Evolutionary conservation across 2,113 vertebrate species (phyloP).

Genomic region (Potamarius usumacintae): DNA sequence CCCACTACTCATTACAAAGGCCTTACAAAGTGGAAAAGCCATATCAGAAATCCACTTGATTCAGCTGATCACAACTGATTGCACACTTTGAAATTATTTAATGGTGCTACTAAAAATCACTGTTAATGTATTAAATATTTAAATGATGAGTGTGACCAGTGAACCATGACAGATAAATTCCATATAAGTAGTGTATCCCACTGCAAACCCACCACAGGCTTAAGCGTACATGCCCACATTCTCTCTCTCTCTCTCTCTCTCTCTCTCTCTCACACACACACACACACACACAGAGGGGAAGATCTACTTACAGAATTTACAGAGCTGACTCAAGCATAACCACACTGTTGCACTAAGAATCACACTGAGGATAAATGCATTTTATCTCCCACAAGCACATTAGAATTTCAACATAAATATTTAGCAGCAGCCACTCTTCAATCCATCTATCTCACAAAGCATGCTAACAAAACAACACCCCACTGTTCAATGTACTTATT

Average conservation of each 20-base stretch:
- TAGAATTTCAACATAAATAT: background rate
- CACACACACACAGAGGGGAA: background rate
- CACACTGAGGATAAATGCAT: background rate
- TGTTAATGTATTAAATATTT: background rate
- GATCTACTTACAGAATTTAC: background rate
- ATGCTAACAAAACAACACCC: background rate
- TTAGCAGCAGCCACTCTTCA: background rate
- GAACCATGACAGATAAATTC: background rate
- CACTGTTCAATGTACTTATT: background rate
- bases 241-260: background rate
- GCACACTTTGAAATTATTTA: background rate
- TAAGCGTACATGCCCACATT: background rate
- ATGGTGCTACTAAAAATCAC: background rate
- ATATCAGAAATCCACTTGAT: background rate
- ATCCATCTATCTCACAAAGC: background rate
- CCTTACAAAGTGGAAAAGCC: background rate
- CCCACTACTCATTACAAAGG: background rate
- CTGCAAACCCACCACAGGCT: background rate
- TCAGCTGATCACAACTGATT: background rate
- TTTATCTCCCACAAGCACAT: background rate
- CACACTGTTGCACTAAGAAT: background rate
- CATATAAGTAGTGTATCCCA: background rate
- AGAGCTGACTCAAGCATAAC: background rate
- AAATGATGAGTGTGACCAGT: background rate
- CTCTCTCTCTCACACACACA: background rate